Evolutionary conservation across 53 echinoderm and acorn worm genomes (phyloP).

Genomic region (Luidia sarsii): DNA sequence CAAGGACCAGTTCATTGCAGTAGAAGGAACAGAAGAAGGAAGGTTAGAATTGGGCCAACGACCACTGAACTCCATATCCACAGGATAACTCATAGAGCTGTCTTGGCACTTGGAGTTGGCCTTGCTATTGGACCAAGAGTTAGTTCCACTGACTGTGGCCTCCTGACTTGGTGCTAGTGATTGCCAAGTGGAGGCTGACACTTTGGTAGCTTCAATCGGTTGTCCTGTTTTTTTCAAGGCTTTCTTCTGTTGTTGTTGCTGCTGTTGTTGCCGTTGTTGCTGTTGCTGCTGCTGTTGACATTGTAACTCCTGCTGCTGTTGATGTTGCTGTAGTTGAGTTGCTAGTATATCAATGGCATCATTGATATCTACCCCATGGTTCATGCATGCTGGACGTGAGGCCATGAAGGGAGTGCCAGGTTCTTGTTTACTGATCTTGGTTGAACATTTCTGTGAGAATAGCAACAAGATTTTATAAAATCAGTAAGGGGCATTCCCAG

Average conservation of each 20-base stretch:
- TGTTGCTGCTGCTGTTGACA: conserved; percentile 23
- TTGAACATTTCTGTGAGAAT: conserved; percentile 19
- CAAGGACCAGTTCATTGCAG: conserved; percentile 30
- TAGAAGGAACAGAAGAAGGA: conserved; percentile 17
- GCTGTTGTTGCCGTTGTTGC: conserved; percentile 32
- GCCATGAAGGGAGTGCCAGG: conserved; percentile 38
- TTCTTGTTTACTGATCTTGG: background rate
- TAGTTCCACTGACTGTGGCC: background rate
- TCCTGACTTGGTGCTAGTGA: too few relatives aligned
- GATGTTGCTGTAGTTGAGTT: conserved; percentile 56
- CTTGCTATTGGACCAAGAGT: too few relatives aligned
- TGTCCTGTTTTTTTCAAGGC: too few relatives aligned
- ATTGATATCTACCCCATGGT: conserved; percentile 25
- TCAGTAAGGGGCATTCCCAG: too few relatives aligned
- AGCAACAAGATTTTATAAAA: too few relatives aligned
- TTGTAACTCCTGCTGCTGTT: conserved; percentile 45
- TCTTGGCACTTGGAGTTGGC: too few relatives aligned
- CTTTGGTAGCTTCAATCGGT: too few relatives aligned
- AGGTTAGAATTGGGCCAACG: conserved; percentile 22
- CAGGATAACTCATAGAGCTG: background rate
- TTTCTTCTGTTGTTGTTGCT: conserved; percentile 9
- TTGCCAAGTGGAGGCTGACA: background rate
- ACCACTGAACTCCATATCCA: background rate
- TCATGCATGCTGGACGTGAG: conserved; percentile 14
- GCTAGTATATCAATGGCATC: conserved; percentile 37